A percentile compares a stretch with the other conserved stretches of the same genome.
Conservation (phyloP, 1,140 invertebrate species). For the Stenopsyche tienmushanensis region DNA sequence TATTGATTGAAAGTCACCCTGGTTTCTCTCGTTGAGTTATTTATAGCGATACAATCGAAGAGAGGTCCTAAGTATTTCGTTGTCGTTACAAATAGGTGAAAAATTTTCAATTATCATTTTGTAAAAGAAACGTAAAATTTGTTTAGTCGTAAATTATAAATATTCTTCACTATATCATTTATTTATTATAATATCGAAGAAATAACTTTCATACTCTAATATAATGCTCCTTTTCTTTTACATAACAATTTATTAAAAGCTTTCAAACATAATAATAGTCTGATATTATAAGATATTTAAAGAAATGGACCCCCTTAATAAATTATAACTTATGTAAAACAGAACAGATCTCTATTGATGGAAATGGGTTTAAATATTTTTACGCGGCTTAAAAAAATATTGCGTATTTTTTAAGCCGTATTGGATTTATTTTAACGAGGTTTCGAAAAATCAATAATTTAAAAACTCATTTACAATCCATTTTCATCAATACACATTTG, state of each 20-base stretch:
- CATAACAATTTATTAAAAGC: slow-evolving; percentile 9
- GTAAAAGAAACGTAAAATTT: not conserved
- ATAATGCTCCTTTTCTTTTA: no score
- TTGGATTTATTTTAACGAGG: not conserved
- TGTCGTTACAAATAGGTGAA: not conserved
- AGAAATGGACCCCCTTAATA: slow-evolving; percentile 18
- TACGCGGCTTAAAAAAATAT: not conserved
- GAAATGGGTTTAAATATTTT: no score
- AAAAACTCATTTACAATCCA: not conserved
- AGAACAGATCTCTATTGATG: no score
- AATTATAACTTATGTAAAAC: no score
- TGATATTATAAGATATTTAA: slow-evolving; percentile 16
- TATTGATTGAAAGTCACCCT: no score
- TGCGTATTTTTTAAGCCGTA: not conserved
- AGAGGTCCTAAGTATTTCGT: no score
- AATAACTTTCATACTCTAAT: no score
- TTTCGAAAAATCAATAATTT: not conserved
- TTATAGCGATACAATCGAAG: not conserved
- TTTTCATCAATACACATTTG: not conserved
- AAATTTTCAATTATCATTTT: not conserved
- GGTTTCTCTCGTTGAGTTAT: not conserved
- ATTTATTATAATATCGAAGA: no score
- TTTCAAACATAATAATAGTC: not conserved
- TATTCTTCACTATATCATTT: not conserved
- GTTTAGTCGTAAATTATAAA: not conserved